phyloP scores from a whole-genome alignment of 2,888 invertebrate genomes.

The Hemicrepidius hirtus region DNA sequence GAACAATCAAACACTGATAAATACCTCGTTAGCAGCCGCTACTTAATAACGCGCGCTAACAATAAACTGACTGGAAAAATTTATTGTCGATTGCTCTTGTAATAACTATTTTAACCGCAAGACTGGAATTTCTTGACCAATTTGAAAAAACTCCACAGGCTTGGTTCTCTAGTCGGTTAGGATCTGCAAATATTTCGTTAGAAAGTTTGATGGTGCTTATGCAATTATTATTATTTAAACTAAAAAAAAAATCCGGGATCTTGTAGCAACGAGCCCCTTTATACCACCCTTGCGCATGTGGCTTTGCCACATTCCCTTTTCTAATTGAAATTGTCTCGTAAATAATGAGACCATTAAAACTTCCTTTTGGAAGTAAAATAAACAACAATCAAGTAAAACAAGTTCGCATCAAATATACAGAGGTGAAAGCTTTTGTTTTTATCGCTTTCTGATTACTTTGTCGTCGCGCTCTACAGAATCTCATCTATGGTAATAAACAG shows the following conservation, averaged over 20 bases:
- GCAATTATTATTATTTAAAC: too few species aligned
- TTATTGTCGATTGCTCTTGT: conserved; percentile 40
- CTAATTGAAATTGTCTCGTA: too few species aligned
- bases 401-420: neutral
- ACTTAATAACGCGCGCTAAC: conserved; percentile 47
- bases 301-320: too few species aligned
- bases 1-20: conserved; percentile 56
- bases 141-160: neutral
- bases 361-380: too few species aligned
- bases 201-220: too few species aligned
- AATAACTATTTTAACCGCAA: conserved; percentile 34
- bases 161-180: neutral
- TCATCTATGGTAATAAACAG: conserved; percentile 1
- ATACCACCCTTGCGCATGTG: too few species aligned
- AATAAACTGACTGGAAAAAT: conserved; percentile 49
- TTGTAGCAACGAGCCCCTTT: neutral
- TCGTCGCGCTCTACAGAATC: conserved; percentile 1
- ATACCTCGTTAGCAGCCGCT: conserved; percentile 54
- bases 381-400: neutral
- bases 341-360: too few species aligned
- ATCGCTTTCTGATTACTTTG: conserved; percentile 8
- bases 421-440: conserved; percentile 30
- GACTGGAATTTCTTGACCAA: neutral
- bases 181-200: too few species aligned
- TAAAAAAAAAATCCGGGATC: neutral